Evolutionary conservation across 2,113 vertebrate genomes (phyloP).

Genomic region (Bos indicus): DNA sequence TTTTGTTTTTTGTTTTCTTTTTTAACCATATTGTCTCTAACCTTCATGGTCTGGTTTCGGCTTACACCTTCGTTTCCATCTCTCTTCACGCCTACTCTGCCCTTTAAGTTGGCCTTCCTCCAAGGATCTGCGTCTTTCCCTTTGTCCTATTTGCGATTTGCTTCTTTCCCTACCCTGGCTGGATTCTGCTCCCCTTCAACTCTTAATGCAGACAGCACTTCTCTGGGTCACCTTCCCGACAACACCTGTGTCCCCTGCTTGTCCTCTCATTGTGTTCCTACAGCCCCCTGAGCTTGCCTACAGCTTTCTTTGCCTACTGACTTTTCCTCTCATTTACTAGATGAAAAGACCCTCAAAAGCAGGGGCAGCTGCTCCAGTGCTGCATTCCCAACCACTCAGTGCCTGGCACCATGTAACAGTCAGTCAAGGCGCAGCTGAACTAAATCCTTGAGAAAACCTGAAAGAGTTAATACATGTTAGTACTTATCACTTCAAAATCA

Average conservation of each 20-base stretch:
- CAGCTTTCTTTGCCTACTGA: background rate
- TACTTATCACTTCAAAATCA: background rate
- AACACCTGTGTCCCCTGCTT: fast-evolving
- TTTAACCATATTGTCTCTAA: background rate
- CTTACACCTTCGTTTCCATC: background rate
- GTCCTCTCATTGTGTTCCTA: fast-evolving
- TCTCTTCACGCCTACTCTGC: background rate
- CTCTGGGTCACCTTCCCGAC: background rate
- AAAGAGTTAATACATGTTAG: background rate
- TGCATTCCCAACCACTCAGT: background rate
- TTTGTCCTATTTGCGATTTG: background rate
- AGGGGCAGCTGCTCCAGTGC: fast-evolving
- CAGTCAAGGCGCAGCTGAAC: too few relatives aligned
- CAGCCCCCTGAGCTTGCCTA: background rate
- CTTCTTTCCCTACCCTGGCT: background rate
- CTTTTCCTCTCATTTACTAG: background rate
- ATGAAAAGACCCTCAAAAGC: background rate
- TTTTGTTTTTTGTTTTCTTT: background rate
- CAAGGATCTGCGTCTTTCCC: background rate
- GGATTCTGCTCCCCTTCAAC: background rate
- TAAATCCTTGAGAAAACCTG: background rate
- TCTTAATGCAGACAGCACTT: background rate
- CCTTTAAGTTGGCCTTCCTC: background rate
- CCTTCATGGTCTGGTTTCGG: background rate
- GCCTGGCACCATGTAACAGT: too few relatives aligned